Base-by-base conservation (phyloP, 2,113 vertebrate genomes). In the Mastomys coucha region DNA sequence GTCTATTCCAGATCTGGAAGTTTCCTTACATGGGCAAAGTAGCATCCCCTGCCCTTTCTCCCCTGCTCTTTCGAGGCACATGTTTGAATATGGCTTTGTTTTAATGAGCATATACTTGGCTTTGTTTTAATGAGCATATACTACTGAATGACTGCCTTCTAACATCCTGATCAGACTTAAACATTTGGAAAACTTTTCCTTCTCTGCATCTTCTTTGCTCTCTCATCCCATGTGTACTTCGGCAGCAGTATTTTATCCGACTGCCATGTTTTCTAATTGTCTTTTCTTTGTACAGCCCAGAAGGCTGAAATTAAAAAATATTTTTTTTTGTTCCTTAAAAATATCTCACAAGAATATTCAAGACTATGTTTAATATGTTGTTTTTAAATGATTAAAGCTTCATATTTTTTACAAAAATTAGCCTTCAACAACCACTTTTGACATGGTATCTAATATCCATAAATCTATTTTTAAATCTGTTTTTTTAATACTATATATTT, bases 391-490 rank as follows among this genome's bases (percentile, higher is more conserved):
- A 91, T 88, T 86, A 92, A 89, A 91, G n/a, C 9, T 94, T 96
- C 39, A 49, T 91, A n/a, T 97, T 84, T 93, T 94, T 75, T 86
- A 92, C 77, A 39, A 90, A 81, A 90, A 81, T 86, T 19, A 94
- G 28, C 94, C 70, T 63, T 90, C 58, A 88, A 31, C 24, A 89
- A 96, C 31, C 22, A 70, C 60, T 91, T 88, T 14, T 70, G 75
- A 92, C 36, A 93, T 89, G 80, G 51, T 51, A 81, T 39, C 22
- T 69, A 90, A 94, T 4, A 20, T 88, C 45, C 5, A 65, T n/a
- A 88, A 97, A 77, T 22, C 16, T 75, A n/a, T 39, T 82, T 51
- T 82, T 51, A 75, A 92, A 39, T 94, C 31, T 93, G 42, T 93
- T 92, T 82, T 89, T 45, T 67, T 51, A 75, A 20, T 56, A 7